phyloP scores from a whole-genome alignment of 2,113 vertebrate species.

The Vireo altiloquus region DNA sequence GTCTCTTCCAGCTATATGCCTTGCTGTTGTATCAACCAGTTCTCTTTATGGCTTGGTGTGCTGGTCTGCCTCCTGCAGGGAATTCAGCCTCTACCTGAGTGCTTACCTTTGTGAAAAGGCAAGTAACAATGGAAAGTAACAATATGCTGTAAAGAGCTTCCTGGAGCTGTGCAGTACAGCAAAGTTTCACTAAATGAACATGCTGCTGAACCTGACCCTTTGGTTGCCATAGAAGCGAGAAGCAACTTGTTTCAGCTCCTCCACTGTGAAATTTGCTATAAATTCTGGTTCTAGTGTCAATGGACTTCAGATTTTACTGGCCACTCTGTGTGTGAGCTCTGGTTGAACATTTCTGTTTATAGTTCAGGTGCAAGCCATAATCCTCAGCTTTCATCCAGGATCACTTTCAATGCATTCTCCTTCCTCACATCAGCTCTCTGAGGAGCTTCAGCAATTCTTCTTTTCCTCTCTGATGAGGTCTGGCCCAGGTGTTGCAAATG shows the following conservation, averaged over 20 bases:
- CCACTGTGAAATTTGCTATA: background rate
- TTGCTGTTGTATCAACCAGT: background rate
- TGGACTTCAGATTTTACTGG: background rate
- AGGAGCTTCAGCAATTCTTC: background rate
- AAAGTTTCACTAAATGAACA: background rate
- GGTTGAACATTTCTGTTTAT: background rate
- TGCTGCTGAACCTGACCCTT: background rate
- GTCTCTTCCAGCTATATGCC: slow-evolving; percentile 24
- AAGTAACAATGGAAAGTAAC: background rate
- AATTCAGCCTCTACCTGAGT: background rate
- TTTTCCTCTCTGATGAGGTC: background rate
- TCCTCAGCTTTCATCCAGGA: background rate
- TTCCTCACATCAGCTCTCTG: background rate
- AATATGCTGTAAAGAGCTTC: background rate
- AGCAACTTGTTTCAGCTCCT: background rate
- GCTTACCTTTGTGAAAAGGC: background rate
- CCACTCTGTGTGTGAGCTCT: background rate
- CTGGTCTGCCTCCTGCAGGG: background rate
- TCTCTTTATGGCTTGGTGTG: background rate
- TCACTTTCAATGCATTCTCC: background rate
- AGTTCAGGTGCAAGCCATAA: background rate
- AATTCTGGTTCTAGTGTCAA: background rate
- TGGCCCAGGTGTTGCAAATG: background rate
- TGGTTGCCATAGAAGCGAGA: background rate
- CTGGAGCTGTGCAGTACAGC: background rate